phyloP scores from a whole-genome alignment of 1,140 invertebrate species.

The Archivesica marissinica region DNA sequence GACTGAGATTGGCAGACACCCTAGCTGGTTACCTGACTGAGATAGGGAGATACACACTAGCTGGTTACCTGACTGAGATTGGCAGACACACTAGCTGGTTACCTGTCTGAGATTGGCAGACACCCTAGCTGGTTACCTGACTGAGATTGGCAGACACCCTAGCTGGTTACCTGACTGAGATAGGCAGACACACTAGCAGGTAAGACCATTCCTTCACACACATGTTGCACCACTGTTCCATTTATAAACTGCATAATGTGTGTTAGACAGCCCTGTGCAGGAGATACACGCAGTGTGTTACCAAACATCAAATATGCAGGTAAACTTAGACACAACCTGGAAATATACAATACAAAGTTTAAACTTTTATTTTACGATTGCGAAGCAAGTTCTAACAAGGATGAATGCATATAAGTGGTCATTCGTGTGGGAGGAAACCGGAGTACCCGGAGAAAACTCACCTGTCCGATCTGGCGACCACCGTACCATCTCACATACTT shows the following conservation, averaged over 20 bases:
- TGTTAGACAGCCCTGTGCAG: not conserved
- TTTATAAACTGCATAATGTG: not conserved
- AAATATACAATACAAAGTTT: not conserved
- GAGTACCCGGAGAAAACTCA: too few relatives aligned
- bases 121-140: not conserved
- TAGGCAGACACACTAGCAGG: slow-evolving; percentile 5
- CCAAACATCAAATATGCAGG: slow-evolving; percentile 10
- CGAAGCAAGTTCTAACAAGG: too few relatives aligned
- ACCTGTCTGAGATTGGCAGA: not conserved
- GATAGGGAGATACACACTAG: too few relatives aligned
- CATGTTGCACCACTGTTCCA: not conserved
- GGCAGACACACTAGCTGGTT: not conserved
- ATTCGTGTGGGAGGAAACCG: too few relatives aligned
- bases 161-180: not conserved
- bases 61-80: not conserved
- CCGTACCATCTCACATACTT: too few relatives aligned
- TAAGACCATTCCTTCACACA: slow-evolving; percentile 10
- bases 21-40: too few relatives aligned
- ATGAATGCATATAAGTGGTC: too few relatives aligned
- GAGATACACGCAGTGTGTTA: not conserved
- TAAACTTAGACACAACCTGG: slow-evolving; percentile 11
- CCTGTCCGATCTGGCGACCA: too few relatives aligned
- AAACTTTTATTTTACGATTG: too few relatives aligned
- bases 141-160: not conserved
- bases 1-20: too few relatives aligned